A percentile compares a stretch with the other conserved stretches of the same genome.
These are phyloP conservation scores for Zaprionus tsacasi DNA, from an alignment of 1,140 invertebrate species.

Conservation along the genomic window DNA sequence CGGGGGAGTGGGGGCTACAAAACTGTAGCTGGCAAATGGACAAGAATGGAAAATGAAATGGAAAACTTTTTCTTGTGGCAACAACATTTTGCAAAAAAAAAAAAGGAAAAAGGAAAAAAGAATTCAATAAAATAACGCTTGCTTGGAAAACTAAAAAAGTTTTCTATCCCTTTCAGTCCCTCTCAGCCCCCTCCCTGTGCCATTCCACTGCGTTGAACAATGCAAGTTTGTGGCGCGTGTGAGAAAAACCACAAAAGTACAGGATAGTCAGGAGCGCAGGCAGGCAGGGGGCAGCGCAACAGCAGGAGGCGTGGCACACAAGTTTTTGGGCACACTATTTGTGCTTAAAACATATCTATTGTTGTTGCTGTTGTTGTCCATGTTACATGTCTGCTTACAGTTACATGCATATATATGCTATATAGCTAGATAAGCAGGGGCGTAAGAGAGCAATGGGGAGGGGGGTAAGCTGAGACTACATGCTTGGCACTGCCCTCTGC, in stretches of 20 bases:
- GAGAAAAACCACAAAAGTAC: conserved; percentile 67
- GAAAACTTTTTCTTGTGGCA: conserved; percentile 69
- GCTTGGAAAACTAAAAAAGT: conserved; percentile 57
- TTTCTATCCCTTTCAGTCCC: conserved; percentile 52
- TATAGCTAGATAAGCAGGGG: conserved; percentile 70
- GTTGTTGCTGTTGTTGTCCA: conserved; percentile 52
- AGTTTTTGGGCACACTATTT: conserved; percentile 55
- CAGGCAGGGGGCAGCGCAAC: background rate
- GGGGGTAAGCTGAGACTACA: conserved; percentile 5
- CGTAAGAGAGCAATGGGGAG: conserved; percentile 4
- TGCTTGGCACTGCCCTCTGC: conserved; percentile 30
- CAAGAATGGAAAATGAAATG: conserved; percentile 72
- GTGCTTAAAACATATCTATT: conserved; percentile 78
- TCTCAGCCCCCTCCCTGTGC: conserved; percentile 52
- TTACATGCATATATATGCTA: conserved; percentile 19
- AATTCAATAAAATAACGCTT: conserved; percentile 80
- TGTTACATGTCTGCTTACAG: conserved; percentile 65
- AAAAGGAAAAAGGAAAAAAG: conserved; percentile 10
- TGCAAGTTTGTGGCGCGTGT: conserved; percentile 55
- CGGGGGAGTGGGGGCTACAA: background rate
- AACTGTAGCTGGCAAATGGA: conserved; percentile 53
- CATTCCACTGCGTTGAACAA: conserved; percentile 60
- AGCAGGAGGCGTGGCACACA: conserved; percentile 8
- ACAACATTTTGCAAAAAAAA: conserved; percentile 50
- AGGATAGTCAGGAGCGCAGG: conserved; percentile 10